Percentiles rank a stretch among this genome's conserved stretches.
phyloP scores from a whole-genome alignment of 1,140 invertebrate species.

The Papilio machaon region DNA sequence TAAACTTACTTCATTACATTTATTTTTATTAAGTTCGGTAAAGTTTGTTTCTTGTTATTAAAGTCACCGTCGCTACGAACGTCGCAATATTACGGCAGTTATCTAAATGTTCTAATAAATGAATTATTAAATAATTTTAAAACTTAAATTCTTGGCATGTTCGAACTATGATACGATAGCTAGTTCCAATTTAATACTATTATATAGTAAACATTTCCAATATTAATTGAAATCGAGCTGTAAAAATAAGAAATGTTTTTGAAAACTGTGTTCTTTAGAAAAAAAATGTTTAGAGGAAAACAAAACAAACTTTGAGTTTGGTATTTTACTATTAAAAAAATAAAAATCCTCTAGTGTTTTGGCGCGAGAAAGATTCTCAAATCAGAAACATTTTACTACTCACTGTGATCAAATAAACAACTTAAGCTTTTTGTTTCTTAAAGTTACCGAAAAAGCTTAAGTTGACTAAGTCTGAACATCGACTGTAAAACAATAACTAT shows the following conservation, averaged over 20 bases:
- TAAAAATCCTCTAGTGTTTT: not conserved
- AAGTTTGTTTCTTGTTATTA: conserved; percentile 18
- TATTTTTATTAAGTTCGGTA: conserved; percentile 10
- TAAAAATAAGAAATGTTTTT: not conserved
- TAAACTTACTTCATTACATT: conserved; percentile 22
- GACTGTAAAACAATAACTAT: not conserved
- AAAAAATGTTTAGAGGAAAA: too few relatives aligned
- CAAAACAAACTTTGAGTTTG: not conserved
- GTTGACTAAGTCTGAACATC: not conserved
- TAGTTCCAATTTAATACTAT: too few relatives aligned
- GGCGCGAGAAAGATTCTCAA: not conserved
- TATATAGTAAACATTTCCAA: too few relatives aligned
- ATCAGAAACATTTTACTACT: not conserved
- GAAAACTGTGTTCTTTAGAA: not conserved
- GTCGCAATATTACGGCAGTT: conserved; percentile 13
- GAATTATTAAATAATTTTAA: conserved; percentile 18
- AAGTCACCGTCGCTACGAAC: conserved; percentile 5
- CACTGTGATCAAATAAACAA: not conserved
- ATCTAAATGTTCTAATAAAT: conserved; percentile 9
- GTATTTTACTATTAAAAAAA: not conserved
- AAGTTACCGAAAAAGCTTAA: conserved; percentile 2
- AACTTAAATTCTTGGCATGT: not conserved
- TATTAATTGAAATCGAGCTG: not conserved
- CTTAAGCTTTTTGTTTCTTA: not conserved
- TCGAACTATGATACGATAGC: not conserved